Evolutionary conservation across 2,797 vertebrate species (phyloP), one percentile per base, ranked within the genome.

Genomic region (Scleropages formosus): DNA sequence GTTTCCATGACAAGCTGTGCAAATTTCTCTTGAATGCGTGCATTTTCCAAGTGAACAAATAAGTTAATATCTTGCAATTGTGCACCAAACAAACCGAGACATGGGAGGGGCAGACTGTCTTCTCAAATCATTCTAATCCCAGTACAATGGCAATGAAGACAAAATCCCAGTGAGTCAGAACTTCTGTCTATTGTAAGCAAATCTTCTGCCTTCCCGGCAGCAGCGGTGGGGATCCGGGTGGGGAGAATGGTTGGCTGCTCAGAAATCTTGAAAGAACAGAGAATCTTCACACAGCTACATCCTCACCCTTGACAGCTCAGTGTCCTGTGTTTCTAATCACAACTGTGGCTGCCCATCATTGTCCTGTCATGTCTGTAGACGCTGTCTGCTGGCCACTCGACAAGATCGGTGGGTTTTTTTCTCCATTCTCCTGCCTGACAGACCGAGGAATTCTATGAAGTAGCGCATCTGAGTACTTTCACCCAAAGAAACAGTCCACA

Each of bases 321-420:
- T 10, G 11, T 66, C 6, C 64, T 46, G 24, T 18, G 22, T 24
- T 27, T n/a, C 51, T 53, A 6, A n/a, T 27, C 68, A 39, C 51
- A 11, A 4, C 16, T 8, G 13, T 47, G 56, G 12, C 51, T n/a
- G 24, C 4, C 24, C 49, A 31, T 3, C 39, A 3, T 46, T n/a
- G 16, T 24, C 24, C 65, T 11, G 9, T 22, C n/a, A 15, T 51
- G 10, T 8, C 22, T 18, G 65, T 6, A n/a, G 24, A n/a, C n/a
- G n/a, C n/a, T n/a, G 65, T 20, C 65, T 49, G 65, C 20, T 20
- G 24, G 65, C 65, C 65, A 20, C 39, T 67, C 65, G 46, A 31
- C 44, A 31, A 46, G 49, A n/a, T n/a, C n/a, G 44, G 44, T 20
- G 1, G 10, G 26, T 15, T 39, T 12, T 44, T 47, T 47, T n/a